Evolutionary conservation across 2,888 invertebrate species (phyloP).

Genomic region (Drosophila anomelani): DNA sequence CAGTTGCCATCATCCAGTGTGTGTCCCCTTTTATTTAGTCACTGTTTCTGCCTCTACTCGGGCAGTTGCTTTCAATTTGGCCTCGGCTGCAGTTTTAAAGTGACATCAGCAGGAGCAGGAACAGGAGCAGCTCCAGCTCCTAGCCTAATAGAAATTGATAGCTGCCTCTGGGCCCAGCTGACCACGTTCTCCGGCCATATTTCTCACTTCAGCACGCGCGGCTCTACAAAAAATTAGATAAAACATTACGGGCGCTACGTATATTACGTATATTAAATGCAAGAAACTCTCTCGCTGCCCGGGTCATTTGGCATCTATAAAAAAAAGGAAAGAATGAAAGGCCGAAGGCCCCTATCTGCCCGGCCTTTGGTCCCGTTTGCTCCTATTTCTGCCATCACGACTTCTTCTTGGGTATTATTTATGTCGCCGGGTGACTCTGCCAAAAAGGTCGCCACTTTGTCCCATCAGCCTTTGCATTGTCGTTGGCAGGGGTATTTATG

Average conservation of each 20-base stretch:
- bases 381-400: conserved; percentile 39
- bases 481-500: conserved; percentile 3
- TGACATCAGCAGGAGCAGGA: conserved; percentile 13
- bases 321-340: conserved; percentile 2
- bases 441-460: conserved; percentile 56
- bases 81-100: conserved; percentile 42
- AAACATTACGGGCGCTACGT: conserved; percentile 56
- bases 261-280: conserved; percentile 57
- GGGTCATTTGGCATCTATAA: conserved; percentile 48
- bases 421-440: conserved; percentile 51
- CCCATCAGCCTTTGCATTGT: conserved; percentile 22
- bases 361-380: conserved; percentile 8
- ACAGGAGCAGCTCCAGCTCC: not conserved
- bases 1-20: conserved; percentile 28
- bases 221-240: conserved; percentile 59
- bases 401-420: conserved; percentile 55
- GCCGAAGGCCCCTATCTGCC: conserved; percentile 6
- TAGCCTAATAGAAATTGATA: conserved; percentile 71
- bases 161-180: conserved; percentile 37
- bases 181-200: conserved; percentile 69
- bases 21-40: conserved; percentile 28
- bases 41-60: conserved; percentile 15
- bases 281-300: conserved; percentile 44
- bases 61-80: conserved; percentile 58
- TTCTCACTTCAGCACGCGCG: conserved; percentile 72